Conservation (phyloP, 2,888 invertebrate genomes). For the Caenorhabditis macrosperma region DNA sequence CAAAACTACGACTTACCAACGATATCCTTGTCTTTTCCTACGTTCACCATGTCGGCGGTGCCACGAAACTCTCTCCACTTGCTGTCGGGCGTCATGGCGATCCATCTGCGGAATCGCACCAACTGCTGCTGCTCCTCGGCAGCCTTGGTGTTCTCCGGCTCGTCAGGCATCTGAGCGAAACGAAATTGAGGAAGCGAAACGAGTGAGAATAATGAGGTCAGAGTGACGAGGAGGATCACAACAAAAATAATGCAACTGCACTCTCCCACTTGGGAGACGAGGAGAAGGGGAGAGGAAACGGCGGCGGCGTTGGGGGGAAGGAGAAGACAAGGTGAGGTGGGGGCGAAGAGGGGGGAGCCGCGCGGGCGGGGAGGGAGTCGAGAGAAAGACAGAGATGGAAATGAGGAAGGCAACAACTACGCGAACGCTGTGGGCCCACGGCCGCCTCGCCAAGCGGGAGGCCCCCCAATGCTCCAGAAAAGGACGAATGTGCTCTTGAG, state of each 20-base stretch:
- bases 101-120: constrained; percentile 33
- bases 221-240: neutral
- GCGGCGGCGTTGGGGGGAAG: neutral
- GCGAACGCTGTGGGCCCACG: constrained; percentile 22
- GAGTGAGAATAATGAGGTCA: neutral
- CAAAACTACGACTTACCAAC: constrained; percentile 19
- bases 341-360: neutral
- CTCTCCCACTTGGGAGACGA: neutral
- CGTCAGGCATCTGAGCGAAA: neutral
- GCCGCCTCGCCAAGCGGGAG: neutral
- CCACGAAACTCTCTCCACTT: constrained; percentile 35
- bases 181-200: neutral
- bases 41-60: constrained; percentile 11
- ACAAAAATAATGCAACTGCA: neutral
- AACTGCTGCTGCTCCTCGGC: neutral
- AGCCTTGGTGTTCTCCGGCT: neutral
- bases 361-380: neutral
- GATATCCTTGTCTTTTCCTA: neutral
- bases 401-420: constrained; percentile 33
- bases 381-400: constrained; percentile 12
- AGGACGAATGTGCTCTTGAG: constrained; percentile 28
- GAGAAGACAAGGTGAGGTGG: neutral
- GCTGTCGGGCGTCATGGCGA: constrained; percentile 22
- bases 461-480: neutral
- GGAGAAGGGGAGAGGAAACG: neutral